These are phyloP conservation scores for Glaucidium brasilianum DNA, from an alignment of 2,113 vertebrate genomes.

Conservation along the genomic window DNA sequence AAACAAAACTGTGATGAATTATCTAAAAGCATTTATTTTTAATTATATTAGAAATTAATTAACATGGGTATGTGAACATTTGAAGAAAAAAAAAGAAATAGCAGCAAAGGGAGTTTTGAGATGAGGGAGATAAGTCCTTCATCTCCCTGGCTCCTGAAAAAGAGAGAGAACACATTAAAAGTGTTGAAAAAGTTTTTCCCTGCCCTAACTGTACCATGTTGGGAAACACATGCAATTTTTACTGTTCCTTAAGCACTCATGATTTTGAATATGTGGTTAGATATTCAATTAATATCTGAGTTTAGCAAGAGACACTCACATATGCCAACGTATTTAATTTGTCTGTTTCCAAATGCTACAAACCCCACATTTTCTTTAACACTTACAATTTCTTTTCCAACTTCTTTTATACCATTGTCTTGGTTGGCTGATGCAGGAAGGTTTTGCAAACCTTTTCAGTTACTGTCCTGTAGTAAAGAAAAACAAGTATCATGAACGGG, in stretches of 20 bases:
- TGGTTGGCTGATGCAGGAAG: conserved; percentile 31
- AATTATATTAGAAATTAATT: conserved; percentile 30
- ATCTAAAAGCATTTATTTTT: conserved; percentile 64
- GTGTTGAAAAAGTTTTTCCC: not conserved
- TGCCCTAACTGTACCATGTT: not conserved
- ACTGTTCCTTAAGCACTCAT: not conserved
- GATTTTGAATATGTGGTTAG: not conserved
- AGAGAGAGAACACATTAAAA: conserved; percentile 68
- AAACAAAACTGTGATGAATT: conserved; percentile 60
- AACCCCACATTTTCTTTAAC: not conserved
- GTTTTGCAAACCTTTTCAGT: conserved; percentile 44
- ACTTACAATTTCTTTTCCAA: conserved; percentile 63
- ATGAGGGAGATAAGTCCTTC: conserved; percentile 61
- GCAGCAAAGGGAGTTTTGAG: conserved; percentile 62
- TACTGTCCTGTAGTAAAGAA: conserved; percentile 52
- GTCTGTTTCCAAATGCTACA: not conserved
- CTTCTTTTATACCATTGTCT: conserved; percentile 58
- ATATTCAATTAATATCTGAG: not conserved
- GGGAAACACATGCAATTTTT: conserved; percentile 43
- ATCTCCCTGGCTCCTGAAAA: conserved; percentile 71
- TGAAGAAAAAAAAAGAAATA: conserved; percentile 28
- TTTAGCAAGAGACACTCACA: not conserved
- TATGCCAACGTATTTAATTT: not conserved
- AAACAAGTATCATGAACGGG: conserved; percentile 21
- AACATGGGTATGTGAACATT: conserved; percentile 50